These are phyloP conservation scores for Tympanoctomys barrerae DNA, from an alignment of 2,797 vertebrate species.

Conservation along the genomic window DNA sequence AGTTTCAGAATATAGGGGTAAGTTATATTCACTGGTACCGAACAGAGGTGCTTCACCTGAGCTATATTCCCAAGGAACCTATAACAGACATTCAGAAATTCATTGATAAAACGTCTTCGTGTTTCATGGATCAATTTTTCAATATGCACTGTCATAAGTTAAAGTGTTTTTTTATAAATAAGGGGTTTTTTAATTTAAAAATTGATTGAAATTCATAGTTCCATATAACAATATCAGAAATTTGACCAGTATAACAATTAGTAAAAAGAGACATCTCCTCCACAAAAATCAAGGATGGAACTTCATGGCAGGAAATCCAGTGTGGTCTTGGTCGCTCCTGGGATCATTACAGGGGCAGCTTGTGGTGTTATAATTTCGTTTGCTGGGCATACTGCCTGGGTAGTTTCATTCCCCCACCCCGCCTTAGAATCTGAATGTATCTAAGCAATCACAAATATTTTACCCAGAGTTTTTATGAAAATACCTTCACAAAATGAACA, in stretches of 20 bases:
- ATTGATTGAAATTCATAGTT: constrained; percentile 68
- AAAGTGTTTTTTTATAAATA: not conserved
- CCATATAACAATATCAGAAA: constrained; percentile 63
- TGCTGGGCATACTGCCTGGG: constrained; percentile 53
- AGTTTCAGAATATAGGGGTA: not conserved
- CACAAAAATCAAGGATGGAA: constrained; percentile 67
- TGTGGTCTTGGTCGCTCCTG: constrained; percentile 60
- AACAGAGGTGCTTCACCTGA: not conserved
- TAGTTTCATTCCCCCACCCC: constrained; percentile 59
- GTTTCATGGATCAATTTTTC: constrained; percentile 34
- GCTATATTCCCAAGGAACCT: not conserved
- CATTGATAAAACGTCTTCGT: not conserved
- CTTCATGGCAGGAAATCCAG: constrained; percentile 56
- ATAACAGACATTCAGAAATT: constrained; percentile 12
- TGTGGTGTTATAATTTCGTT: not conserved
- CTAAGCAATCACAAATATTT: constrained; percentile 70
- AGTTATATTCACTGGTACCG: not conserved
- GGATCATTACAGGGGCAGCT: constrained; percentile 37
- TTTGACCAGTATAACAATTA: constrained; percentile 81
- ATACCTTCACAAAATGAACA: constrained; percentile 79
- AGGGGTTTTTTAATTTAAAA: constrained; percentile 67
- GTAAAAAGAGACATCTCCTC: constrained; percentile 36
- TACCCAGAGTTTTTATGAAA: constrained; percentile 70
- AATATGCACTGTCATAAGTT: not conserved
- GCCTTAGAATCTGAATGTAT: constrained; percentile 62